Evolutionary conservation across 2,888 invertebrate species (phyloP).

Genomic region (Chrysolina oricalcia): DNA sequence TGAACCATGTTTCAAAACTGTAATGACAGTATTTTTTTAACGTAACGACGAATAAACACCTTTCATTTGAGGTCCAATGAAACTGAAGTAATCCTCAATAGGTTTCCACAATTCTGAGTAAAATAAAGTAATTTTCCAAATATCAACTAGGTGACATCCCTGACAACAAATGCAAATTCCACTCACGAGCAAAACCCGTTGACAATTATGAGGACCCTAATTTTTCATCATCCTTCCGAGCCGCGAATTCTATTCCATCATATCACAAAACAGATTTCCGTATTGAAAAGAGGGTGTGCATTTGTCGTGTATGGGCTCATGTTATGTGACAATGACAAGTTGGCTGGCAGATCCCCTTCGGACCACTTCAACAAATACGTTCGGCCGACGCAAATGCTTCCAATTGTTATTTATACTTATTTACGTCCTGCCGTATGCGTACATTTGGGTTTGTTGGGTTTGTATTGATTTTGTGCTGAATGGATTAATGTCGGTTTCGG

Average conservation of each 20-base stretch:
- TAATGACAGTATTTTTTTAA: no score
- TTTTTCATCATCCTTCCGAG: constrained; percentile 27
- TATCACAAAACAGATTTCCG: constrained; percentile 50
- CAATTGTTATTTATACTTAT: constrained; percentile 60
- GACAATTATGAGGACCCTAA: constrained; percentile 26
- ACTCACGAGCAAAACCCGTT: constrained; percentile 4
- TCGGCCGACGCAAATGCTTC: constrained; percentile 54
- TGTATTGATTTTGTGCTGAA: constrained; percentile 22
- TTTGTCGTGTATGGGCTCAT: constrained; percentile 52
- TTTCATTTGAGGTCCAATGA: no score
- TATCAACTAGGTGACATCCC: not conserved
- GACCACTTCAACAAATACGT: constrained; percentile 59
- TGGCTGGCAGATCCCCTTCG: constrained; percentile 56
- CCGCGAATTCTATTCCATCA: constrained; percentile 30
- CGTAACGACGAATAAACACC: no score
- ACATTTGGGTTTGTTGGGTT: constrained; percentile 22
- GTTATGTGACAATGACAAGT: constrained; percentile 60
- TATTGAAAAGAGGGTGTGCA: constrained; percentile 54
- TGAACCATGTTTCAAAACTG: no score
- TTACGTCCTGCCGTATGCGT: constrained; percentile 46
- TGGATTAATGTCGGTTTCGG: not conserved
- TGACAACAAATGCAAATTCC: constrained; percentile 17
- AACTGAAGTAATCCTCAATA: no score
- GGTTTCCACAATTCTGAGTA: not conserved
- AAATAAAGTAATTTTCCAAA: not conserved